A percentile compares a stretch with the other conserved stretches of the same genome.
These are phyloP conservation scores for Labeo catla DNA, from an alignment of 2,113 vertebrate genomes.

Conservation along the genomic window DNA sequence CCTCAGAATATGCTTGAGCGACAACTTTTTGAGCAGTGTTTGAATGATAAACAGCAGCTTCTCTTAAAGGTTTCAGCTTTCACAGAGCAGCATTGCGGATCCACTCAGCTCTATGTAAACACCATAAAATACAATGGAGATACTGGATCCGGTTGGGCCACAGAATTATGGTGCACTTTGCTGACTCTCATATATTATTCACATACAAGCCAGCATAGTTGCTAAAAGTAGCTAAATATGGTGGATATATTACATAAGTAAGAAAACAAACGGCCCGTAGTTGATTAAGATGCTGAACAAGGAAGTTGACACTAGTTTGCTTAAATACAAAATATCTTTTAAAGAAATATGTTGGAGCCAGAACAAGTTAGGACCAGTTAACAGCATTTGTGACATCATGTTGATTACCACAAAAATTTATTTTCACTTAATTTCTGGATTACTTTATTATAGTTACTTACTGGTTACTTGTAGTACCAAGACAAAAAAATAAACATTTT, in stretches of 20 bases:
- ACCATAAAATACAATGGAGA: not conserved
- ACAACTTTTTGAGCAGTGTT: not conserved
- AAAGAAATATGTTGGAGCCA: not conserved
- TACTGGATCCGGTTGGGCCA: not conserved
- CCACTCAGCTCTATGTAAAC: not conserved
- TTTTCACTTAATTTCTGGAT: not conserved
- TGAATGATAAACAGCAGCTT: not conserved
- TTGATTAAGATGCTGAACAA: not conserved
- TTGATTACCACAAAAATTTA: not conserved
- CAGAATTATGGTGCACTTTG: not conserved
- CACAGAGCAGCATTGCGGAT: not conserved
- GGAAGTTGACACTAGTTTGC: not conserved
- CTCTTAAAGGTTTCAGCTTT: constrained; percentile 37
- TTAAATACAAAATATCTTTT: not conserved
- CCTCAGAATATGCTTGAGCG: not conserved
- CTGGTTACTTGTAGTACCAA: too few species aligned
- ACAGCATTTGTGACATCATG: not conserved
- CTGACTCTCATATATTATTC: constrained; percentile 12
- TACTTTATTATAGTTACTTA: too few species aligned
- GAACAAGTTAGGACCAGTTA: not conserved
- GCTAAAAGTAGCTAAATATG: not conserved
- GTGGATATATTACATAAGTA: not conserved
- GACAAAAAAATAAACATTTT: too few species aligned
- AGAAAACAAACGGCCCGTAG: not conserved
- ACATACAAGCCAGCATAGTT: not conserved